Percentiles rank a stretch among this genome's conserved stretches.
Evolutionary conservation across 2,797 vertebrate genomes (phyloP).

Genomic region (Heliangelus exortis): DNA sequence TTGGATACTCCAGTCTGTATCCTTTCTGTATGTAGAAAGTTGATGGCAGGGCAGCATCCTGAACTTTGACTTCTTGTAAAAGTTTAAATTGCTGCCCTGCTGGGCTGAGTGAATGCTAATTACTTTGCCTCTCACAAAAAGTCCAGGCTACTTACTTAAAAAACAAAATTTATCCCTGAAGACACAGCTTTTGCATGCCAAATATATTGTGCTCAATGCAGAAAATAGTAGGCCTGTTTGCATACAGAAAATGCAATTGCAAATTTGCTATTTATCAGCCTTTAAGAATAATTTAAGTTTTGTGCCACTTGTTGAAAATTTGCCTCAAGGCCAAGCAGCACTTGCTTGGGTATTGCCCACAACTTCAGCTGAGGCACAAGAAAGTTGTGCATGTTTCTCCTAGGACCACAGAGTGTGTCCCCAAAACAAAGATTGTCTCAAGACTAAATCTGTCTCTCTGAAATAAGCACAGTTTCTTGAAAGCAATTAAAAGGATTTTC

Average conservation of each 20-base stretch:
- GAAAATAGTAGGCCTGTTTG: background rate
- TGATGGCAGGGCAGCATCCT: constrained; percentile 62
- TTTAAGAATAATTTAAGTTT: background rate
- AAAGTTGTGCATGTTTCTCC: background rate
- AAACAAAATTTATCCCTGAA: constrained; percentile 28
- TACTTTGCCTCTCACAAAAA: constrained; percentile 58
- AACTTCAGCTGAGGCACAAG: background rate
- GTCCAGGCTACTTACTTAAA: constrained; percentile 64
- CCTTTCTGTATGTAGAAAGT: constrained; percentile 57
- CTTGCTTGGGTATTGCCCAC: background rate
- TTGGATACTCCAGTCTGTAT: constrained; percentile 70
- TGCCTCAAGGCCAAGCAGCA: fast-evolving
- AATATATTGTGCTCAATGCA: constrained; percentile 39
- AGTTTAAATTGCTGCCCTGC: constrained; percentile 71
- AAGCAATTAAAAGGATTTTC: background rate
- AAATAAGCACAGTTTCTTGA: background rate
- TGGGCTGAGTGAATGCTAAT: constrained; percentile 75
- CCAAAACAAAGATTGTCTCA: background rate
- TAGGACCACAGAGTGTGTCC: background rate
- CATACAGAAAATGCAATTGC: background rate
- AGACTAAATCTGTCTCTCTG: background rate
- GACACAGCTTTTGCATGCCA: constrained; percentile 65
- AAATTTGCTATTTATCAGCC: background rate
- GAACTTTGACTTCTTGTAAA: constrained; percentile 71
- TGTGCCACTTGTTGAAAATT: background rate